A percentile compares a stretch with the other conserved stretches of the same genome.
Evolutionary conservation across 2,113 vertebrate genomes (phyloP).

Genomic region (Phalacrocorax aristotelis): DNA sequence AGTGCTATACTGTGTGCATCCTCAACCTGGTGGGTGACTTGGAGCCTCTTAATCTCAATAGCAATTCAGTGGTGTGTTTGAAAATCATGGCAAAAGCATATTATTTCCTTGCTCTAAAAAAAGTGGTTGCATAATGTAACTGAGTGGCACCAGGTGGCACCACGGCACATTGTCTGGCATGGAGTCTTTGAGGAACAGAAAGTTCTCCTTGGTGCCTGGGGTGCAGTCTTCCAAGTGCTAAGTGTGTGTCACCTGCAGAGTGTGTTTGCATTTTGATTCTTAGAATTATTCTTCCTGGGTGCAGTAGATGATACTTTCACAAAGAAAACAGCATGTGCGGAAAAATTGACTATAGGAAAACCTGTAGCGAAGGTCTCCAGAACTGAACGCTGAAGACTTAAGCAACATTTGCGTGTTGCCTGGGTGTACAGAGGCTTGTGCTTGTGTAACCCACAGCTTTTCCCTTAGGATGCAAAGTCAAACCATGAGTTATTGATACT

Average conservation of each 20-base stretch:
- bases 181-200: background rate
- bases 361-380: background rate
- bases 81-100: background rate
- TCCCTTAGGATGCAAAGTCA: background rate
- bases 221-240: background rate
- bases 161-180: accelerated
- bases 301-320: background rate
- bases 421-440: background rate
- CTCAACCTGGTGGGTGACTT: background rate
- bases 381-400: background rate
- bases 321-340: background rate
- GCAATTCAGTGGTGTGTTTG: background rate
- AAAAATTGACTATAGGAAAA: background rate
- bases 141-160: background rate
- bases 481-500: background rate
- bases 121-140: background rate
- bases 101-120: background rate
- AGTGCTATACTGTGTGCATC: background rate
- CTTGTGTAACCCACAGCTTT: background rate
- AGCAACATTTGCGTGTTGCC: background rate
- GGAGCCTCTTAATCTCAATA: background rate
- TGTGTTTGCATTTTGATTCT: background rate
- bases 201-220: background rate
- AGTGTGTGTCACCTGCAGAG: background rate
- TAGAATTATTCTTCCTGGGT: background rate